Evolutionary conservation across 2,113 vertebrate species (phyloP).

Genomic region (Podarcis muralis): DNA sequence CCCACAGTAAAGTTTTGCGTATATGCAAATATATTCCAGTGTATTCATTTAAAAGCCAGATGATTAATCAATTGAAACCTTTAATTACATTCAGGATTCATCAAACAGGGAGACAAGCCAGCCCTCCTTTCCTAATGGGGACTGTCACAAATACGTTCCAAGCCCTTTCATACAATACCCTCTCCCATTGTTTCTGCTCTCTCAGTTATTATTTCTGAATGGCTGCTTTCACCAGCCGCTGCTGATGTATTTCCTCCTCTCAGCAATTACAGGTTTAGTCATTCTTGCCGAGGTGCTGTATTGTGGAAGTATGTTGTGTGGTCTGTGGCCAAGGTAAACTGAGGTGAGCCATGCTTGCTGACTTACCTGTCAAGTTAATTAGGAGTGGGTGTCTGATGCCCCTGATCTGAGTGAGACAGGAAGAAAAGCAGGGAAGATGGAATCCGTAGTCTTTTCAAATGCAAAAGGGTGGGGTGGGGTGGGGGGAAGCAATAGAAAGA

Average conservation of each 20-base stretch:
- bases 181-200: slow-evolving; percentile 63
- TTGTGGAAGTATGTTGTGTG: slow-evolving; percentile 43
- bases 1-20: neutral
- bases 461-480: neutral
- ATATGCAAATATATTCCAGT: neutral
- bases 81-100: slow-evolving; percentile 25
- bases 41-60: neutral
- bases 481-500: neutral
- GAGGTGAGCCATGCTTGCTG: slow-evolving; percentile 60
- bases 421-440: slow-evolving; percentile 18
- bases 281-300: slow-evolving; percentile 50
- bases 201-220: slow-evolving; percentile 65
- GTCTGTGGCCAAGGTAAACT: slow-evolving; percentile 50
- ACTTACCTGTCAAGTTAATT: slow-evolving; percentile 51
- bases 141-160: slow-evolving; percentile 43
- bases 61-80: neutral
- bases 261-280: slow-evolving; percentile 61
- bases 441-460: neutral
- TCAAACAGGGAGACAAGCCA: slow-evolving; percentile 51
- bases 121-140: slow-evolving; percentile 39
- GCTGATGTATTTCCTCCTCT: slow-evolving; percentile 56
- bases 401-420: slow-evolving; percentile 42
- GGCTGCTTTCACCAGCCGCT: slow-evolving; percentile 60
- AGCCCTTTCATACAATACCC: slow-evolving; percentile 58
- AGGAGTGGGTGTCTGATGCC: slow-evolving; percentile 50